phyloP scores from a whole-genome alignment of 2,797 vertebrate genomes.

The Lepus oiostolus region DNA sequence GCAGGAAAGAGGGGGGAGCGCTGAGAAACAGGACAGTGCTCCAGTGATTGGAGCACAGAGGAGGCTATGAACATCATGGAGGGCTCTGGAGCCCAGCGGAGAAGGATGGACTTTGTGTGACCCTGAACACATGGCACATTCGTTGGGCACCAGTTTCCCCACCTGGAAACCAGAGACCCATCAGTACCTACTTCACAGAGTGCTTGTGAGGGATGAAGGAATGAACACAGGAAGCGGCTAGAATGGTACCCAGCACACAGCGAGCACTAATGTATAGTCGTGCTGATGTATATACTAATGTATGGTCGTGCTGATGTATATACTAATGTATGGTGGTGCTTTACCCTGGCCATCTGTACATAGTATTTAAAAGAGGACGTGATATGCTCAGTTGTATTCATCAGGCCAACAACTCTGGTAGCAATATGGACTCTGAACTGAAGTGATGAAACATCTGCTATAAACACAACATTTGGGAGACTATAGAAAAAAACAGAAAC shows the following conservation, averaged over 20 bases:
- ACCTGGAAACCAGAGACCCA: not conserved
- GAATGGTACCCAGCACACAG: not conserved
- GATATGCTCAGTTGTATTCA: not conserved
- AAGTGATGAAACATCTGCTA: not conserved
- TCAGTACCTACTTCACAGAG: not conserved
- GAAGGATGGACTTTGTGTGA: not conserved
- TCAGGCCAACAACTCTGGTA: constrained; percentile 25
- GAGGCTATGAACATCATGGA: not conserved
- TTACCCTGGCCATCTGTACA: not conserved
- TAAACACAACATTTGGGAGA: not conserved
- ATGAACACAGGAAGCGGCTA: not conserved
- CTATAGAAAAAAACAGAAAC: not conserved
- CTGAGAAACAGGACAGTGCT: not conserved
- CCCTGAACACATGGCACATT: not conserved
- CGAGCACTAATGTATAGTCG: too few species aligned
- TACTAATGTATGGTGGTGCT: not conserved
- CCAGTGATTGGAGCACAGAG: not conserved
- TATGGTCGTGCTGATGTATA: rapidly evolving
- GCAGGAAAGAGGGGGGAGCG: not conserved
- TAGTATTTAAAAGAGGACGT: not conserved
- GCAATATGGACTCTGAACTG: not conserved
- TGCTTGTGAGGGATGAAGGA: not conserved
- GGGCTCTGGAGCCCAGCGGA: not conserved
- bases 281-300: not conserved
- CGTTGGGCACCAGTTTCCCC: not conserved